phyloP scores from a whole-genome alignment of 2,797 vertebrate genomes.

The Psittacula derbiana region DNA sequence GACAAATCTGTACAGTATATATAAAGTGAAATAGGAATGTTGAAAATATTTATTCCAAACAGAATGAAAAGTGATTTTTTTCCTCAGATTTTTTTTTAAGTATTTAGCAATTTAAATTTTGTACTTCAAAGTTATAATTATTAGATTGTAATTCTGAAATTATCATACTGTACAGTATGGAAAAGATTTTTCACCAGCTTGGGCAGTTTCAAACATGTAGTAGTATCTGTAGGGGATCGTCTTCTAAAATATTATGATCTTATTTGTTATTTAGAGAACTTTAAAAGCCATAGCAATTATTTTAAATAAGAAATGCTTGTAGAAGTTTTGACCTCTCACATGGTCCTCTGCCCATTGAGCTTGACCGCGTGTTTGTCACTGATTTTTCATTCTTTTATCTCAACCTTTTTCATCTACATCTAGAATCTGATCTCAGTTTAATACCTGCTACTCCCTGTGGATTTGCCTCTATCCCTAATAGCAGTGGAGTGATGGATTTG shows the following conservation, averaged over 20 bases:
- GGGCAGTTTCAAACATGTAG: not conserved
- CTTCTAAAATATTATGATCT: not conserved
- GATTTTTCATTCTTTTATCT: not conserved
- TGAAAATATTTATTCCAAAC: not conserved
- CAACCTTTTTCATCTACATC: not conserved
- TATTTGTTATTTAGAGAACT: not conserved
- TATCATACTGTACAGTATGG: not conserved
- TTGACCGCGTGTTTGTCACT: not conserved
- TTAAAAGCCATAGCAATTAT: not conserved
- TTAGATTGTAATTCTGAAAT: not conserved
- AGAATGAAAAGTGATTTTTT: not conserved
- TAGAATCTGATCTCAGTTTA: not conserved
- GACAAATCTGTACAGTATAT: not conserved
- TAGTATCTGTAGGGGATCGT: not conserved
- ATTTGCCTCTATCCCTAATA: not conserved
- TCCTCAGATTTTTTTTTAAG: not conserved
- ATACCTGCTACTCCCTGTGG: not conserved
- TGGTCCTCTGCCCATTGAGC: accelerated
- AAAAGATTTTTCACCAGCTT: not conserved
- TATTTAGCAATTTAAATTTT: not conserved
- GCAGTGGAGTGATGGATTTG: not conserved
- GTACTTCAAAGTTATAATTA: not conserved
- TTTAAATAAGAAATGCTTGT: not conserved
- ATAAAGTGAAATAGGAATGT: not conserved
- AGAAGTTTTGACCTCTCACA: not conserved